Base-by-base conservation (phyloP, 53 echinoderm and acorn worm genomes). In the Luidia sarsii region DNA sequence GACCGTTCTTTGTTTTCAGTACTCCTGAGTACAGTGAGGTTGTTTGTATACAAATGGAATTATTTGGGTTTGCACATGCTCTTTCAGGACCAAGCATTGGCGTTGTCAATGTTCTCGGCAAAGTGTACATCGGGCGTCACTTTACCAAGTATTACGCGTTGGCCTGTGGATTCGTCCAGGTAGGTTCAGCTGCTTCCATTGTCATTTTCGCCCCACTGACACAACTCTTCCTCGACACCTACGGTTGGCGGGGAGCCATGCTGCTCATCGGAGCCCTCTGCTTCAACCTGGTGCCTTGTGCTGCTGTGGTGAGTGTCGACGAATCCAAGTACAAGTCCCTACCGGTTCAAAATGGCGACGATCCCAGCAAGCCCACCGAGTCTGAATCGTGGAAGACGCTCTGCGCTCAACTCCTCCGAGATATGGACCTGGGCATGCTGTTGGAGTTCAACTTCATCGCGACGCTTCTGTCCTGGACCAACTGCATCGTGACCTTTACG, bases 191-290 rank as follows among this genome's bases (percentile, higher is more conserved):
- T 5, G 25, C 28, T 24, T 24, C 57, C 11, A n/a, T 57, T 57
- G 10, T 57, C 9, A 28, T 25, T 21, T 57, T 57, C 28, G 57
- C 57, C 4, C 57, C 57, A 51, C 4, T 57, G 57, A 25, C 28
- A 13, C 57, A 4, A n/a, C n/a, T n/a, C n/a, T n/a, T n/a, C n/a
- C n/a, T n/a, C n/a, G n/a, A n/a, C n/a, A n/a, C n/a, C n/a, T 57
- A 57, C 57, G 57, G 57, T 23, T 57, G 57, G 57, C 23, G 57
- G 23, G 57, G 57, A 23, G 57, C 57, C 10, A 57, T 28, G 4
- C 27, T 57, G 2, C 25, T 57, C 20, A 25, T 57, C 6, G 57
- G 25, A 22, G 57, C 25, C 7, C 25, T 57, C 27, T 57, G 57
- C 57, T 22, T 3, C 25, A 4, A 57, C 25, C 4, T 28, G 25